phyloP scores from a whole-genome alignment of 2,888 invertebrate species.

The Stenichneumon culpator region DNA sequence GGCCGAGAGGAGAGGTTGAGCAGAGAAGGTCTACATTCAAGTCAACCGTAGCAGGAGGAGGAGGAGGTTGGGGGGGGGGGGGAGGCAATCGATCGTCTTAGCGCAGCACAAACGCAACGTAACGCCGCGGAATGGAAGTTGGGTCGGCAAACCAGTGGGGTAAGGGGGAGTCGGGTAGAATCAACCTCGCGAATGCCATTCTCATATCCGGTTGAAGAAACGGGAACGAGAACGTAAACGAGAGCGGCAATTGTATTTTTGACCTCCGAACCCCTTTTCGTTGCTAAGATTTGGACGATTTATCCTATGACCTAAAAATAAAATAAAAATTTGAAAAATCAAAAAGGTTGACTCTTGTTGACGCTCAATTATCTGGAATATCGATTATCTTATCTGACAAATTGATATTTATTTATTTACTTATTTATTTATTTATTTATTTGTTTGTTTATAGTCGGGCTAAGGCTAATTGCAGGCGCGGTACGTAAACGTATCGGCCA shows the following conservation, averaged over 20 bases:
- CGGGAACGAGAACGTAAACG: slow-evolving; percentile 39
- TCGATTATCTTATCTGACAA: too few species aligned
- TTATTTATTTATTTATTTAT: too few species aligned
- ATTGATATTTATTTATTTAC: too few species aligned
- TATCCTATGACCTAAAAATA: background rate
- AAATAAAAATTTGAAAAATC: too few species aligned
- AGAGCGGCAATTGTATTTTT: slow-evolving; percentile 43
- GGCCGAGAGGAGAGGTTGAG: slow-evolving; percentile 21
- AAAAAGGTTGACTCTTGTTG: too few species aligned
- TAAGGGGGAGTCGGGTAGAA: slow-evolving; percentile 9
- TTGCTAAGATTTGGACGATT: background rate
- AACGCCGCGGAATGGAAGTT: slow-evolving; percentile 24
- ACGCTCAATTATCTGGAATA: background rate
- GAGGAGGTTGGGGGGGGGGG: too few species aligned
- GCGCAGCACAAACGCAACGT: slow-evolving; percentile 63
- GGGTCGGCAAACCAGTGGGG: slow-evolving; percentile 37
- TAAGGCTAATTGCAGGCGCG: too few species aligned
- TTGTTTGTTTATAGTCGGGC: too few species aligned
- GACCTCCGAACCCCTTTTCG: slow-evolving; percentile 32
- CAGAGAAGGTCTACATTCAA: slow-evolving; percentile 57
- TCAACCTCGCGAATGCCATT: slow-evolving; percentile 32
- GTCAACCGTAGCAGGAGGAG: slow-evolving; percentile 41
- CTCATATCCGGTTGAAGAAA: slow-evolving; percentile 50
- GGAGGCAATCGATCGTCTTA: slow-evolving; percentile 63
- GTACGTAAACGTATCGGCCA: too few species aligned